phyloP scores from a whole-genome alignment of 2,888 invertebrate species.

The Xanthorhoe spadicearia region DNA sequence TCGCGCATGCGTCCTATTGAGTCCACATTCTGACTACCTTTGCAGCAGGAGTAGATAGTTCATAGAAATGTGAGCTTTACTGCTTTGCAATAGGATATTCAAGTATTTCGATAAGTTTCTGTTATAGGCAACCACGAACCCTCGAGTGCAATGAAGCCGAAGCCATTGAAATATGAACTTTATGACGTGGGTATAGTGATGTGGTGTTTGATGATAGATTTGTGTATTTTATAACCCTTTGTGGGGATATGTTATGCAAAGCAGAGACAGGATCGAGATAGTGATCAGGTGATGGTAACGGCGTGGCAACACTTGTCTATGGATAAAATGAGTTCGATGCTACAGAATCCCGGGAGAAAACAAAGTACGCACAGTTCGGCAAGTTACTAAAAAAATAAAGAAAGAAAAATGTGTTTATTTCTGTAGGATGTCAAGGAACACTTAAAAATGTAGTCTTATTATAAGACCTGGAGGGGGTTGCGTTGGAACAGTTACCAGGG shows the following conservation, averaged over 20 bases:
- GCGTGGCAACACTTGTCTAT: conserved; percentile 38
- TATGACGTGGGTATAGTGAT: conserved; percentile 12
- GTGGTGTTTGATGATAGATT: conserved; percentile 18
- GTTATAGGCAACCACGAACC: neutral
- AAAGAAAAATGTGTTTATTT: too few relatives aligned
- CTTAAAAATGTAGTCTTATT: too few relatives aligned
- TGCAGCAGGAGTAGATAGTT: conserved; percentile 8
- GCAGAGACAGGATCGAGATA: conserved; percentile 46
- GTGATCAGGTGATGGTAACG: conserved; percentile 43
- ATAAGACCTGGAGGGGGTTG: too few relatives aligned
- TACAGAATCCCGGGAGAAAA: conserved; percentile 6
- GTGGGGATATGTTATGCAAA: conserved; percentile 53
- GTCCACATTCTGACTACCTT: conserved; percentile 33
- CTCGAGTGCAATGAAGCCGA: conserved; percentile 6
- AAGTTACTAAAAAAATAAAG: neutral
- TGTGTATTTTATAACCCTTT: conserved; percentile 49
- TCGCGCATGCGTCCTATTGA: conserved; percentile 43
- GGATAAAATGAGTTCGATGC: conserved; percentile 28
- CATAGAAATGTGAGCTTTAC: conserved; percentile 22
- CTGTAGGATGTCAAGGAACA: too few relatives aligned
- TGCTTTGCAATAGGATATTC: conserved; percentile 19
- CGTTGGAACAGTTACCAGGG: too few relatives aligned
- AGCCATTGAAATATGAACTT: conserved; percentile 28
- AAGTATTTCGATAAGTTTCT: conserved; percentile 8
- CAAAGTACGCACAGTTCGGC: neutral